Evolutionary conservation across 2,797 vertebrate genomes (phyloP), one percentile per base, ranked within the genome.

Genomic region (Thalassophryne amazonica): DNA sequence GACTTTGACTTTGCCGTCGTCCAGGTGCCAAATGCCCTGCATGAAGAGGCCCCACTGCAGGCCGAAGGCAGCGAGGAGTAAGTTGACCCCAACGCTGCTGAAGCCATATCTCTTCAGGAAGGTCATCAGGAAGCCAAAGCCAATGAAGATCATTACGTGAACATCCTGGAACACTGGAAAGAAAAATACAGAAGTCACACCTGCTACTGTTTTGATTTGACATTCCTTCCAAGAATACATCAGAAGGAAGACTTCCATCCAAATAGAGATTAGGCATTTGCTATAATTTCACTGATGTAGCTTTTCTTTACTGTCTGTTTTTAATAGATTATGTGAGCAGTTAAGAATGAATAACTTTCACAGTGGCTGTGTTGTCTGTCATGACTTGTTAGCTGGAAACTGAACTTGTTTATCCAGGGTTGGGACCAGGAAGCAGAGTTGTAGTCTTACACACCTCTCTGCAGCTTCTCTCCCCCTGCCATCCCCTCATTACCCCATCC

Each of bases 71-170:
- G 96, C 97, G 42, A 99, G 90, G 7, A 99, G 86, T 31, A 99
- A 61, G 83, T 95, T 99, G 70, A 95, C 13, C 3, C 95, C 95
- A 61, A 98, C 93, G 3, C 96, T 93, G 78, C 94, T 95, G 88
- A 98, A 98, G 15, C 96, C 91, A 6, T 99, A 99, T 75, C 90
- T 89, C 88, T 96, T 96, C 80, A 99, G 81, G 78, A 99, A 99
- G 23, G 95, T 99, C 97, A 99, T 99, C 62, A 99, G 86, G 83
- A 99, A 99, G 15, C 97, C 96, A 48, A 99, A 95, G 6, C 97
- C 97, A 27, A 96, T 85, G 80, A 98, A 98, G 87, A 98, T 95
- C 96, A 98, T 98, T 57, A 98, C 92, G 1, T 99, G 96, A 28
- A 97, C 92, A 60, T 99, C 94, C 89, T 97, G 96, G 79, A 99